Conservation (phyloP, 2,888 invertebrate species). For the Sesamia inferens region DNA sequence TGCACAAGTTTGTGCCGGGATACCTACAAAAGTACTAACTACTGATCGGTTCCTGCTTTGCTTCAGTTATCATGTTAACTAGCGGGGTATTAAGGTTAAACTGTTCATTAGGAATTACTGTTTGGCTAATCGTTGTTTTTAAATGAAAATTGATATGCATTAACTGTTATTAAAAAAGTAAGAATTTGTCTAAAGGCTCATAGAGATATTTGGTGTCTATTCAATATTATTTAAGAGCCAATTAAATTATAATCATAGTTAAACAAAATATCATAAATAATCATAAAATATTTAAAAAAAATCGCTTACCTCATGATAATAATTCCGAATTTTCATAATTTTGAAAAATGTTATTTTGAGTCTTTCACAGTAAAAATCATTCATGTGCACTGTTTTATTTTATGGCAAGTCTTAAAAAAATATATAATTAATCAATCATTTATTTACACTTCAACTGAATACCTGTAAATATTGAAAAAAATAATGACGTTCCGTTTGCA, state of each 20-base stretch:
- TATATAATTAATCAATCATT: conserved; percentile 22
- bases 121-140: conserved; percentile 1
- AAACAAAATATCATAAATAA: not conserved
- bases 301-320: conserved; percentile 83
- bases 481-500: conserved; percentile 29
- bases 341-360: conserved; percentile 70
- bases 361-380: conserved; percentile 74
- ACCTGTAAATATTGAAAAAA: conserved; percentile 49
- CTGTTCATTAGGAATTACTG: conserved; percentile 19
- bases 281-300: conserved; percentile 9
- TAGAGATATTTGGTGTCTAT: not conserved
- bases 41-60: conserved; percentile 50
- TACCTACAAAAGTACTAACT: conserved; percentile 65
- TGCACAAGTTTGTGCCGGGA: conserved; percentile 73
- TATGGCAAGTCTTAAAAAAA: conserved; percentile 20
- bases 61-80: conserved; percentile 32
- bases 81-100: conserved; percentile 24
- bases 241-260: not conserved
- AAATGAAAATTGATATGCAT: not conserved
- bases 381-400: conserved; percentile 71
- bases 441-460: conserved; percentile 39
- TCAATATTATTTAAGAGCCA: not conserved
- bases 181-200: too few species aligned
- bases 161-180: too few species aligned
- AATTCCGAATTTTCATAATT: conserved; percentile 88